phyloP scores from a whole-genome alignment of 2,888 invertebrate genomes.

The Hartigia nigra region DNA sequence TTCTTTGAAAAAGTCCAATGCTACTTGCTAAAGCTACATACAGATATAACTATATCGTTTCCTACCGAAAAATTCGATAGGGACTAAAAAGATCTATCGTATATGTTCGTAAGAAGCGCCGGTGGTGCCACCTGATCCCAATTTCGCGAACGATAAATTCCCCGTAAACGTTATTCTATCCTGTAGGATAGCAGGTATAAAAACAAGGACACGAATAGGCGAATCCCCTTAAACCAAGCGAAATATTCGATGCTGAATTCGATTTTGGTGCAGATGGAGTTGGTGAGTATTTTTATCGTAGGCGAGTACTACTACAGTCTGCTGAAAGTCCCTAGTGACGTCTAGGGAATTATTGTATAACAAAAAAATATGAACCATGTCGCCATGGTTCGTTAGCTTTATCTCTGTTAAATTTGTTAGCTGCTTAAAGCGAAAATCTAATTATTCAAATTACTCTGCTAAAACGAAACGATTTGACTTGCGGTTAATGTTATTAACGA shows the following conservation, averaged over 20 bases:
- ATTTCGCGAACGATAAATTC: slow-evolving; percentile 26
- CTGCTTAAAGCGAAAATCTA: no score
- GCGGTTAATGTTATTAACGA: background rate
- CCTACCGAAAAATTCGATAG: background rate
- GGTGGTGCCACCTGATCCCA: slow-evolving; percentile 13
- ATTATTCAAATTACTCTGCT: background rate
- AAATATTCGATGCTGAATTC: background rate
- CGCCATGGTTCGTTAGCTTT: background rate
- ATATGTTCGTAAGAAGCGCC: background rate
- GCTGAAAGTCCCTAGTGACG: background rate
- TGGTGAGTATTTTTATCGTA: background rate
- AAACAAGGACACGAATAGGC: background rate
- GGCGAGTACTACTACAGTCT: background rate
- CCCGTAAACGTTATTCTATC: background rate
- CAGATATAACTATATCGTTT: background rate
- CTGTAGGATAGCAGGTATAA: background rate
- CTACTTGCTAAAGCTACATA: background rate
- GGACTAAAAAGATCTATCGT: background rate
- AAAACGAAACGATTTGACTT: background rate
- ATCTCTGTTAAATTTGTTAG: background rate
- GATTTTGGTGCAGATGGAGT: background rate
- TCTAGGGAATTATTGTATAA: background rate
- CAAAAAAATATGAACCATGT: background rate
- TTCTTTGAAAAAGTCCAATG: background rate
- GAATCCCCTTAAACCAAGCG: background rate